Evolutionary conservation across 2,797 vertebrate genomes (phyloP), one percentile per base, ranked within the genome.

Genomic region (Selene dorsalis): DNA sequence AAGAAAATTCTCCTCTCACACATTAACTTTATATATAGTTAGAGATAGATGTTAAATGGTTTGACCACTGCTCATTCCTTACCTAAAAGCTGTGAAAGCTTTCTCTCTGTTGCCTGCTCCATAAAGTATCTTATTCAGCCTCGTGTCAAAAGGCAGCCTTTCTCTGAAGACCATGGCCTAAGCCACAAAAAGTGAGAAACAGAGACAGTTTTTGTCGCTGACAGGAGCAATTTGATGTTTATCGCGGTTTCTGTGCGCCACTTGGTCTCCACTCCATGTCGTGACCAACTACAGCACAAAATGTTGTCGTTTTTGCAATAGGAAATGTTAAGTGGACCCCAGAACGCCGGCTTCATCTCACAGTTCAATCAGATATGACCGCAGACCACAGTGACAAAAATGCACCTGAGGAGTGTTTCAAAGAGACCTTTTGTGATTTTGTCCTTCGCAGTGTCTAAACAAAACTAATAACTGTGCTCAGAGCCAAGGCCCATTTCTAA

Each of bases 361-460:
- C 16, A 39, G 72, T 60, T 48, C 28, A 89, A 93, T 94, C 92
- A 90, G 94, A 94, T 94, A 91, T 88, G 43, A 69, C 62, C n/a
- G 12, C 65, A 43, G 75, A 65, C 69, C 45, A 30, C 72, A 47
- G 56, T 84, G 85, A 90, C 90, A 85, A 86, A 86, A 87, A 79
- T 48, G 57, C 75, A 93, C 92, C 91, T 93, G 84, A 83, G 69
- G 75, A 82, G 79, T 73, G 71, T 75, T 63, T 93, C 73, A 94
- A 93, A 91, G 88, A 84, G 61, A 66, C 35, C 57, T 77, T 89
- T 87, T 93, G 85, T 91, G 82, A 80, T 79, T 79, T 12, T 47
- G 57, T 65, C 58, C 66, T 60, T 53, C 75, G 50, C 20, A n/a
- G 77, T 79, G 84, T 82, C 74, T 74, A 72, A 74, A 75, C 79